Conservation (phyloP, 2,797 vertebrate species). For the Agapornis canus region DNA sequence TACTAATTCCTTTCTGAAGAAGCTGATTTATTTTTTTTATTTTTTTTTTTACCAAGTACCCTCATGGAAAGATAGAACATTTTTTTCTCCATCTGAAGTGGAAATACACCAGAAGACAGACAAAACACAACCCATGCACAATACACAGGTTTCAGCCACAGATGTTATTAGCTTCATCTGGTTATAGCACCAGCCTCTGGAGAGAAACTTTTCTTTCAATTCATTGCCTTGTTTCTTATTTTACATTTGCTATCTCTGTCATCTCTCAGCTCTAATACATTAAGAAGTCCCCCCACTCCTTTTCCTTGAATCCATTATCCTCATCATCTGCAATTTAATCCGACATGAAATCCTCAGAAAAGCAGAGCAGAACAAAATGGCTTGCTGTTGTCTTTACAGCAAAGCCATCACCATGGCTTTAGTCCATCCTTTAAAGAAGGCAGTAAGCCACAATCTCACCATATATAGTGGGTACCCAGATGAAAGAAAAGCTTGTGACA, state of each 20-base stretch:
- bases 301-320: not conserved
- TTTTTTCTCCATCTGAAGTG: not conserved
- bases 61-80: not conserved
- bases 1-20: not conserved
- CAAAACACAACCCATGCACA: not conserved
- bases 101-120: not conserved
- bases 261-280: not conserved
- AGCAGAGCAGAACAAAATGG: not conserved
- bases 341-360: not conserved
- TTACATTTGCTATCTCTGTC: not conserved
- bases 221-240: not conserved
- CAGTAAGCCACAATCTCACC: not conserved
- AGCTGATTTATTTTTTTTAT: not conserved
- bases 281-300: not conserved
- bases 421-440: not conserved
- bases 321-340: slow-evolving; percentile 18
- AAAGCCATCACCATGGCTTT: not conserved
- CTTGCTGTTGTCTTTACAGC: slow-evolving; percentile 13
- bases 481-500: not conserved
- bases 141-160: not conserved
- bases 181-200: not conserved
- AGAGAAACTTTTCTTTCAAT: not conserved
- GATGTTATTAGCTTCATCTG: not conserved
- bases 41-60: not conserved
- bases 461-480: not conserved